phyloP scores from a whole-genome alignment of 2,113 vertebrate species.

The Naja naja region DNA sequence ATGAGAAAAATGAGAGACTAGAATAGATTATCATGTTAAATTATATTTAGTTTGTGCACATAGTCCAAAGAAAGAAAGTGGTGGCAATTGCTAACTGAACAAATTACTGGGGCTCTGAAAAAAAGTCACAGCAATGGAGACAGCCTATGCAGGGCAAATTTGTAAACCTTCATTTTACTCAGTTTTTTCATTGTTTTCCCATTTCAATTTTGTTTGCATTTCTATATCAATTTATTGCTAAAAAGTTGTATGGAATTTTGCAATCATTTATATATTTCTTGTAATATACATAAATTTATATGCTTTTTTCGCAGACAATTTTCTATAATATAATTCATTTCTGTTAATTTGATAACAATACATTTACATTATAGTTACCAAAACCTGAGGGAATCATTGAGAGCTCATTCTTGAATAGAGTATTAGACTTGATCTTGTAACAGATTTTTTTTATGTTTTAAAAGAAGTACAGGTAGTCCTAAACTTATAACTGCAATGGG shows the following conservation, averaged over 20 bases:
- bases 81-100: background rate
- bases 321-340: background rate
- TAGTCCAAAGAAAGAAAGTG: background rate
- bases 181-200: background rate
- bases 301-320: background rate
- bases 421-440: background rate
- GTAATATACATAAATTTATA: background rate
- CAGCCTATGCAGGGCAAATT: background rate
- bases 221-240: background rate
- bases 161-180: background rate
- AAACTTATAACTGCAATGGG: too few species aligned
- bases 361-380: background rate
- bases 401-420: background rate
- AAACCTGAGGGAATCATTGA: background rate
- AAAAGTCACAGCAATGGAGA: too few species aligned
- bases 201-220: background rate
- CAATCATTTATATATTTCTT: background rate
- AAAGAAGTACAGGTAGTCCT: background rate
- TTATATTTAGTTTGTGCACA: background rate
- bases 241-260: background rate
- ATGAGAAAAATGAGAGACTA: background rate
- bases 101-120: background rate
- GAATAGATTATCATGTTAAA: slow-evolving; percentile 3
- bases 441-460: background rate
- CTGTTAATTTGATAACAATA: background rate